Evolutionary conservation across 92 coral and sea anemone species (phyloP).

Genomic region (Paragorgia papillata): DNA sequence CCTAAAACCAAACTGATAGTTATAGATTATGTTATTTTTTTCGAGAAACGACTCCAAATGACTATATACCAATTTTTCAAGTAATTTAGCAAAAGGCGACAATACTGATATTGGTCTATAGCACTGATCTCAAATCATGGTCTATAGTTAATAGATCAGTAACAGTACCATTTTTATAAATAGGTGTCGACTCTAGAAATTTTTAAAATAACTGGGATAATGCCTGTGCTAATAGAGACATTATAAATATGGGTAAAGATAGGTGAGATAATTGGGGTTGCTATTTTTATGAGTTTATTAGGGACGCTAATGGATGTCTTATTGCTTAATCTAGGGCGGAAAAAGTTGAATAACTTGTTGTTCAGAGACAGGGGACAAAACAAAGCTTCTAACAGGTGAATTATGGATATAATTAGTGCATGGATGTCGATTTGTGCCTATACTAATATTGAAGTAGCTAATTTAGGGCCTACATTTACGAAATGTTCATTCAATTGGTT

Average conservation of each 20-base stretch:
- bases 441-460: constrained; percentile 49
- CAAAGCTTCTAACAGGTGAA: constrained; percentile 49
- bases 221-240: constrained; percentile 57
- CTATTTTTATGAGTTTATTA: constrained; percentile 20
- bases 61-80: constrained; percentile 56
- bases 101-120: constrained; percentile 50
- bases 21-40: constrained; percentile 44
- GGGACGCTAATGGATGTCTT: constrained; percentile 45
- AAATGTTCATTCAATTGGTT: constrained; percentile 63
- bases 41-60: constrained; percentile 40
- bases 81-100: constrained; percentile 46
- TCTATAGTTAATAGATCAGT: constrained; percentile 51
- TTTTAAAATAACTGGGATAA: no score
- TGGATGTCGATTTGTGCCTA: not conserved
- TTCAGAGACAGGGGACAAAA: constrained; percentile 48
- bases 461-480: constrained; percentile 45
- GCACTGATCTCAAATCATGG: not conserved
- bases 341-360: constrained; percentile 47
- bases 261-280: constrained; percentile 34
- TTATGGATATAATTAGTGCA: constrained; percentile 23
- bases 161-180: no score
- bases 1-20: constrained; percentile 64
- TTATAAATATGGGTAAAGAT: constrained; percentile 49
- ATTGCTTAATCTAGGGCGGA: constrained; percentile 27
- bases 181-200: no score